Percentiles rank a stretch among this genome's conserved stretches.
Conservation (phyloP, 2,797 vertebrate genomes). For the Chlorospingus semifuscus region DNA sequence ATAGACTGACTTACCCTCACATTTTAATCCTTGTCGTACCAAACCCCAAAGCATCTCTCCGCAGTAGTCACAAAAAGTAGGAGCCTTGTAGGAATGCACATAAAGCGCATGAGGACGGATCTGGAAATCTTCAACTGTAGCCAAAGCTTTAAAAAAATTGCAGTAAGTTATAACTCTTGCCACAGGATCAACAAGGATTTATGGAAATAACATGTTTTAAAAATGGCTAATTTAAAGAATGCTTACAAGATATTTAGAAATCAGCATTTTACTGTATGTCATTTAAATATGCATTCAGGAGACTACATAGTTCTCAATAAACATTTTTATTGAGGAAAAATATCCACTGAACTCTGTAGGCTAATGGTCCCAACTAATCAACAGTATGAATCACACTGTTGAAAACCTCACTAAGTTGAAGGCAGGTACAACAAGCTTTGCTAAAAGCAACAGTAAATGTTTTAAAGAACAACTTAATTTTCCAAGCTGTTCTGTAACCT, state of each 20-base stretch:
- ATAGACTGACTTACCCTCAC: slow-evolving; percentile 84
- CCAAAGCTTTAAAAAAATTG: slow-evolving; percentile 84
- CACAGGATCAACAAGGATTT: slow-evolving; percentile 18
- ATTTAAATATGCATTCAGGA: not conserved
- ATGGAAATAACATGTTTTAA: not conserved
- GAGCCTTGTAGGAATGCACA: slow-evolving; percentile 97
- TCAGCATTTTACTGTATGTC: not conserved
- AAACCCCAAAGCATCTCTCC: slow-evolving; percentile 99
- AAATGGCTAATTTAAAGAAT: not conserved
- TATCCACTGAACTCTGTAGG: not conserved
- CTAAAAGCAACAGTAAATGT: not conserved
- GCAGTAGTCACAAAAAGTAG: slow-evolving; percentile 98
- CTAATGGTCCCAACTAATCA: not conserved
- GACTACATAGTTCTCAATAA: not conserved
- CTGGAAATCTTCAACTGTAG: slow-evolving; percentile 98
- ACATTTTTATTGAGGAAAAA: not conserved
- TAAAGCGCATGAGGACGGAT: slow-evolving; percentile 96
- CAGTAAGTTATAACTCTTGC: slow-evolving; percentile 22
- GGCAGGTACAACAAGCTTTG: not conserved
- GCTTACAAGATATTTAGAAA: not conserved
- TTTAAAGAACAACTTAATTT: not conserved
- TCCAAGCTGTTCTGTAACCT: not conserved
- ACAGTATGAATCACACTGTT: not conserved
- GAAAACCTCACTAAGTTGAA: not conserved
- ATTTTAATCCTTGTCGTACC: slow-evolving; percentile 96